These are phyloP conservation scores for Varecia variegata DNA, from an alignment of 2,797 vertebrate genomes.

Conservation along the genomic window DNA sequence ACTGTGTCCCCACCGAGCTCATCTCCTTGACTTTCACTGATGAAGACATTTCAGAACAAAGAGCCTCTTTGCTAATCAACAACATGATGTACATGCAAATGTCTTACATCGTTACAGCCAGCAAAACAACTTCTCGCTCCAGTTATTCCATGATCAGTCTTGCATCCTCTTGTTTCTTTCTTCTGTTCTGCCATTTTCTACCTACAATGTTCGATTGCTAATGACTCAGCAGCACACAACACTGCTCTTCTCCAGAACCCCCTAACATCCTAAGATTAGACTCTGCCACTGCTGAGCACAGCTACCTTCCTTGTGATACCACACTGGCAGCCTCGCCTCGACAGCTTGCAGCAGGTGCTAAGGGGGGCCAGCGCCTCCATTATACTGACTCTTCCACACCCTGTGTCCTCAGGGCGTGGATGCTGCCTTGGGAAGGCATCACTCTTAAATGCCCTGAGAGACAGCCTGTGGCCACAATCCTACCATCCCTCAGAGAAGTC, in stretches of 20 bases:
- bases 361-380: fast-evolving
- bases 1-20: neutral
- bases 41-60: neutral
- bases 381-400: neutral
- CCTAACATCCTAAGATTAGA: neutral
- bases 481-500: neutral
- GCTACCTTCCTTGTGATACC: neutral
- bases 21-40: neutral
- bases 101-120: neutral
- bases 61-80: neutral
- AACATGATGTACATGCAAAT: neutral
- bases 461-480: neutral
- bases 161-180: neutral
- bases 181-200: neutral
- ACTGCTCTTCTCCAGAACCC: neutral
- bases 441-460: neutral
- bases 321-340: neutral
- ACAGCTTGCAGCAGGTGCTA: neutral
- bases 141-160: neutral
- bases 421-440: neutral
- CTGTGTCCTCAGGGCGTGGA: neutral
- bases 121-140: neutral
- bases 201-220: neutral
- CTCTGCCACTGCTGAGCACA: neutral
- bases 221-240: neutral